Evolutionary conservation across 2,113 vertebrate species (phyloP), one percentile per base, ranked within the genome.

Genomic region (Corydoras maculifer): DNA sequence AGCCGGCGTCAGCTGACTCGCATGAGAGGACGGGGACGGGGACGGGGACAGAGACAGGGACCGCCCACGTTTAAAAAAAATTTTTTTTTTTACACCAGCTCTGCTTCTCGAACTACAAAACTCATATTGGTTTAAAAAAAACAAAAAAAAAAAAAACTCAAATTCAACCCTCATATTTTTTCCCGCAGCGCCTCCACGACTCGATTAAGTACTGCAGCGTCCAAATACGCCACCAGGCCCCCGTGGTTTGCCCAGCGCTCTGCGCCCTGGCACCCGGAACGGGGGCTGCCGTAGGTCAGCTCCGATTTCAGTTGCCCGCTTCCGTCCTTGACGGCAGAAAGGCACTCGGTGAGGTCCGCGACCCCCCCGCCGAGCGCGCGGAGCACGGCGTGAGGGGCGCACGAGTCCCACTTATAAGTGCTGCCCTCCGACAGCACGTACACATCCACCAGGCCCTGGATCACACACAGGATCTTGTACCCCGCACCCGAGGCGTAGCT

Each of bases 391-490:
- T 92, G 90, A 32, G 88, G 90, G 9, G 83, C 89, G 0, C 90
- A 93, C 3, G 89, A 84, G 70, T 94, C 91, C 90, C 92, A 91
- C 70, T 91, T 86, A 18, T 89, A 92, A 68, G 88, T 89, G 82
- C 85, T 91, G 25, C 87, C 86, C 78, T 91, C 88, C 0, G 91
- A 93, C 54, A 93, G 84, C 60, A 92, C 72, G 0, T 87, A 91
- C 43, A 84, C 74, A 0, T 91, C 88, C 0, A 85, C 88, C 65
- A 87, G 79, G 51, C 90, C 88, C 80, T 89, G 84, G 63, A 89
- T 87, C 29, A 93, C 82, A 0, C 91, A 92, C 60, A 91, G 83
- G 79, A 91, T 82, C 82, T 92, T 92, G 82, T 89, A 93, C 4
- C 91, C 91, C 0, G 91, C 86, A 0, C 91, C 89, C 0, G 86